phyloP scores from a whole-genome alignment of 2,888 invertebrate genomes.

The Agrypnus murinus region DNA sequence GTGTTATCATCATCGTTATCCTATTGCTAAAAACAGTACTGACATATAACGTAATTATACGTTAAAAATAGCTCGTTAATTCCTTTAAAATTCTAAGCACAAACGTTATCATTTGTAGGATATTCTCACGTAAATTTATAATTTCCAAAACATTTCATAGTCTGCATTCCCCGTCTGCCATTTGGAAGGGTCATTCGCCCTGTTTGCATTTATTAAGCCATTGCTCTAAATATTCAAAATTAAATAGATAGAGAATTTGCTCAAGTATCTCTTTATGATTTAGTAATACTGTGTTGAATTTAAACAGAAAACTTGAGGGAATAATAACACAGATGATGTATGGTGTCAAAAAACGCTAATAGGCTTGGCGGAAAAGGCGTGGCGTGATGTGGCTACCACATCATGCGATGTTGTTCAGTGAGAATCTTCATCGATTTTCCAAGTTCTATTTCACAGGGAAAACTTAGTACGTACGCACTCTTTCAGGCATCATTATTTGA shows the following conservation, averaged over 20 bases:
- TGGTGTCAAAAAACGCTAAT: conserved; percentile 19
- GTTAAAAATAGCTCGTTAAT: no score
- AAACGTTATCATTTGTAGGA: neutral
- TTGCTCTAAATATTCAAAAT: no score
- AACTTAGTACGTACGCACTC: neutral
- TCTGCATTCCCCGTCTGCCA: neutral
- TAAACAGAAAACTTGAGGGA: conserved; percentile 22
- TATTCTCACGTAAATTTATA: neutral
- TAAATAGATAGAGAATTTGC: no score
- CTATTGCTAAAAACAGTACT: no score
- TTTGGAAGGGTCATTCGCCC: no score
- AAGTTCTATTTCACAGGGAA: neutral
- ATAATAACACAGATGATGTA: conserved; percentile 15
- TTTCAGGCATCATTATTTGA: no score
- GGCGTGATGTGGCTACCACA: conserved; percentile 6
- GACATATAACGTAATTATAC: no score
- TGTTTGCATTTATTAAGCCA: no score
- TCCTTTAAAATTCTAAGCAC: neutral
- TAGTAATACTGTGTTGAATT: conserved; percentile 9
- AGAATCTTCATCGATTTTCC: conserved; percentile 15
- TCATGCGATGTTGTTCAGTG: conserved; percentile 24
- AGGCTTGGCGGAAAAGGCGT: conserved; percentile 34
- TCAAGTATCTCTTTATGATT: conserved; percentile 1
- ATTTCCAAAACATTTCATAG: neutral
- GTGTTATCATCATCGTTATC: no score